Evolutionary conservation across 2,113 vertebrate genomes (phyloP).

Genomic region (Solenodon paradoxus): DNA sequence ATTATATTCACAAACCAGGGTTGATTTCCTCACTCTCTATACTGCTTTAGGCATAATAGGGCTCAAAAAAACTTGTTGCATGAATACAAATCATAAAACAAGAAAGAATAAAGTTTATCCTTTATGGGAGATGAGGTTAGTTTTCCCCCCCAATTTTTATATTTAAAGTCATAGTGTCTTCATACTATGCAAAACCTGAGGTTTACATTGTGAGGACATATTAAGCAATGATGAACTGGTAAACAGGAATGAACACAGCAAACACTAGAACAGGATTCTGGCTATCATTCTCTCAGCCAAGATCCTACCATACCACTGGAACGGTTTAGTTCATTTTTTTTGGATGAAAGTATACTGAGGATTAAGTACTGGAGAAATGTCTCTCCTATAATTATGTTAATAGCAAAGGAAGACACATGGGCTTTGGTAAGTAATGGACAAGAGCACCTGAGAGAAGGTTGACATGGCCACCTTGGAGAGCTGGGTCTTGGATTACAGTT

Average conservation of each 20-base stretch:
- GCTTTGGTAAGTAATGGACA: neutral
- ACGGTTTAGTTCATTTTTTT: conserved; percentile 17
- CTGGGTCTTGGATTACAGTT: conserved; percentile 3
- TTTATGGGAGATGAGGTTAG: neutral
- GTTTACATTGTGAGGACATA: too few relatives aligned
- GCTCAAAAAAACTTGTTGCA: conserved; percentile 15
- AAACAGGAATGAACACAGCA: neutral
- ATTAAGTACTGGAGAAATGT: conserved; percentile 23
- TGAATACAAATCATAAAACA: conserved; percentile 12
- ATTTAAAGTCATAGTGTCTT: neutral
- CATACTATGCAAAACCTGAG: neutral
- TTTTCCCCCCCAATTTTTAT: neutral
- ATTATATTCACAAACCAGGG: neutral
- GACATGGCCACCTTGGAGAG: neutral
- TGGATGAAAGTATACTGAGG: neutral
- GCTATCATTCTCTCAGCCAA: neutral
- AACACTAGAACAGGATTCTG: neutral
- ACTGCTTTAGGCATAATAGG: neutral
- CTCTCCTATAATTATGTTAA: neutral
- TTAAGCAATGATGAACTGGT: neutral
- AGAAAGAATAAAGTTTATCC: neutral
- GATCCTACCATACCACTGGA: neutral
- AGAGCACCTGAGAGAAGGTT: neutral
- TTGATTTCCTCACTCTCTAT: neutral
- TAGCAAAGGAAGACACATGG: conserved; percentile 1